These are phyloP conservation scores for Crioceris asparagi DNA, from an alignment of 2,888 invertebrate species.

Conservation along the genomic window DNA sequence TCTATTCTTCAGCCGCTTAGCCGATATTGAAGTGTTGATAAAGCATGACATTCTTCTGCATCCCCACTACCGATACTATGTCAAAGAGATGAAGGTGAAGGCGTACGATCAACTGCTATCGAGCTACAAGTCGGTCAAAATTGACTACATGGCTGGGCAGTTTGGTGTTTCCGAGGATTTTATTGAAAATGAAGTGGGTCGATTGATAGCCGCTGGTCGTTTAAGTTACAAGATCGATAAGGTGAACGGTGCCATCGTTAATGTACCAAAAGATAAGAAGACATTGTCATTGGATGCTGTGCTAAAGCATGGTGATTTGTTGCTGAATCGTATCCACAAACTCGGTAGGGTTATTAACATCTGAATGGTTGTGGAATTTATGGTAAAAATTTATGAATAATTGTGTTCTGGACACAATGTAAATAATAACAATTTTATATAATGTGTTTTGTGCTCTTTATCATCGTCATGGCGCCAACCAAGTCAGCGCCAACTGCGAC, in stretches of 20 bases:
- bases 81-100: slow-evolving; percentile 58
- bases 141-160: slow-evolving; percentile 55
- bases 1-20: slow-evolving; percentile 48
- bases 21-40: slow-evolving; percentile 39
- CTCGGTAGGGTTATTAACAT: slow-evolving; percentile 62
- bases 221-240: slow-evolving; percentile 64
- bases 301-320: slow-evolving; percentile 59
- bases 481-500: too few relatives aligned
- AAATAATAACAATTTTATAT: too few relatives aligned
- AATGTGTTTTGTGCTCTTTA: too few relatives aligned
- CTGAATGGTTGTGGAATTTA: too few relatives aligned
- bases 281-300: slow-evolving; percentile 48
- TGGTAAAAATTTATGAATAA: too few relatives aligned
- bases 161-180: slow-evolving; percentile 59
- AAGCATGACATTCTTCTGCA: slow-evolving; percentile 52
- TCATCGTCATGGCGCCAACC: too few relatives aligned
- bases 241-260: slow-evolving; percentile 52
- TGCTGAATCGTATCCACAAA: slow-evolving; percentile 62
- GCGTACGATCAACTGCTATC: slow-evolving; percentile 62
- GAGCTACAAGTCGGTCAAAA: slow-evolving; percentile 56
- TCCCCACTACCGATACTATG: slow-evolving; percentile 57
- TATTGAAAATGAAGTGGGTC: slow-evolving; percentile 47
- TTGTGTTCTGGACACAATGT: too few relatives aligned
- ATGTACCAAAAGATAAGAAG: slow-evolving; percentile 25
- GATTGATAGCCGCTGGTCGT: slow-evolving; percentile 53